Evolutionary conservation across 2,888 invertebrate genomes (phyloP), one percentile per base, ranked within the genome.

Genomic region (Cosmorhoe ocellata): DNA sequence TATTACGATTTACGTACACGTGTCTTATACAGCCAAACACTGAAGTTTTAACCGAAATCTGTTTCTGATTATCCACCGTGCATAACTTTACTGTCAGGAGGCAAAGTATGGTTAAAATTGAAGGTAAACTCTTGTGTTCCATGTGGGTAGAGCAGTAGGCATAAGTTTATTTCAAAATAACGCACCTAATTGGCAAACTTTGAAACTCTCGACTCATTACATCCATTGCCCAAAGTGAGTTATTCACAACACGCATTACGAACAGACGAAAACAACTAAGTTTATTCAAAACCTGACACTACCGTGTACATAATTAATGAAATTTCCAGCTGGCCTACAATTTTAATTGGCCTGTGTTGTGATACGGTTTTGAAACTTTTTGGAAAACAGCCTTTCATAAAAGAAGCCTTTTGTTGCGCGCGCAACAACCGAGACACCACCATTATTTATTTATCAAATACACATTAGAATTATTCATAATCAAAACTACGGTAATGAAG

Each of bases 371-470:
- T 84, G 85, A 84, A 87, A 87, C 73, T 75, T 84, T 89, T 84
- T 78, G 77, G 81, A 84, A 87, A 51, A 40, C 37, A 40, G 44
- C 51, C 40, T 50, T 50, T 51, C 39, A 33, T 44, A 38, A 45
- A 85, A 81, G 71, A 76, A 76, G 76, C 73, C 80, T 84, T 79
- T 84, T 86, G 82, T 88, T 85, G 78, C 74, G 79, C 73, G 75
- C 81, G 78, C 81, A 77, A 61, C 74, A 75, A 78, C 67, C 76
- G 74, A 74, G 74, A 79, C 66, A 60, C 68, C 68, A 66, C 76
- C 72, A 83, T 86, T 83, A 88, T 86, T 82, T 87, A 84, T 88
- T 89, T 88, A 85, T 88, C 84, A 88, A 88, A 88, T 84, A 83
- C 70, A 61, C 87, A 89, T 88, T 84, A 87, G 71, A 76, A 62